Percentiles rank a stretch among this genome's conserved stretches.
Conservation (phyloP, 2,113 vertebrate species). For the Rhadina sibilatrix region DNA sequence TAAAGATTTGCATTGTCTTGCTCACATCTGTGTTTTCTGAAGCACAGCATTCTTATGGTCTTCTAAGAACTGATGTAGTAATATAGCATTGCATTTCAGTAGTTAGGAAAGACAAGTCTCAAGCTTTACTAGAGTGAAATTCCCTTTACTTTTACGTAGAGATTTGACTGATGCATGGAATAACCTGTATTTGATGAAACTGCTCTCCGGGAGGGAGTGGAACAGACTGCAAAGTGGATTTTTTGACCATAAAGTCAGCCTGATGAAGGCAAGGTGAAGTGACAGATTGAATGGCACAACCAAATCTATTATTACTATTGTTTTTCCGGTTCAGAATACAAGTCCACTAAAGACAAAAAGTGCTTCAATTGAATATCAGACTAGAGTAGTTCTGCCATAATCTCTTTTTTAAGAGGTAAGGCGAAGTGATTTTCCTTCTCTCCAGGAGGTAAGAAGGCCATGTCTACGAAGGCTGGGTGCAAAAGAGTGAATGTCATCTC, state of each 20-base stretch:
- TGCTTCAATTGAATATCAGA: background rate
- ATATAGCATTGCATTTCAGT: background rate
- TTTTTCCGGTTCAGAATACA: background rate
- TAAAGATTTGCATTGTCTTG: background rate
- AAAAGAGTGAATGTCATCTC: background rate
- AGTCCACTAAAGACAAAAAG: background rate
- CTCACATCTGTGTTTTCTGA: slow-evolving; percentile 4
- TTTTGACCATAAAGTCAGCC: background rate
- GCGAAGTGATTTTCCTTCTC: background rate
- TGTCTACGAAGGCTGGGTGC: background rate
- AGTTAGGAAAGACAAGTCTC: background rate
- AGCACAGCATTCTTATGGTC: background rate
- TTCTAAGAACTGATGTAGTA: background rate
- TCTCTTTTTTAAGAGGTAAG: background rate
- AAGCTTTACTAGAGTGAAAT: background rate
- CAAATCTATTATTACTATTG: background rate
- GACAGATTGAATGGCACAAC: background rate
- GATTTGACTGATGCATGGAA: background rate
- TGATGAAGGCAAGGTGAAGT: background rate
- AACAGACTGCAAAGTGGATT: background rate
- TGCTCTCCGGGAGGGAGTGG: background rate
- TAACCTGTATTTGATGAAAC: background rate
- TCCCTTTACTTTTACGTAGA: background rate
- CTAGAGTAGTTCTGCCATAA: background rate
- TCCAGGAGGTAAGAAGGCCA: background rate